Percentiles rank a stretch among this genome's conserved stretches.
phyloP scores from a whole-genome alignment of 2,113 vertebrate genomes.

The Oophaga pumilio region DNA sequence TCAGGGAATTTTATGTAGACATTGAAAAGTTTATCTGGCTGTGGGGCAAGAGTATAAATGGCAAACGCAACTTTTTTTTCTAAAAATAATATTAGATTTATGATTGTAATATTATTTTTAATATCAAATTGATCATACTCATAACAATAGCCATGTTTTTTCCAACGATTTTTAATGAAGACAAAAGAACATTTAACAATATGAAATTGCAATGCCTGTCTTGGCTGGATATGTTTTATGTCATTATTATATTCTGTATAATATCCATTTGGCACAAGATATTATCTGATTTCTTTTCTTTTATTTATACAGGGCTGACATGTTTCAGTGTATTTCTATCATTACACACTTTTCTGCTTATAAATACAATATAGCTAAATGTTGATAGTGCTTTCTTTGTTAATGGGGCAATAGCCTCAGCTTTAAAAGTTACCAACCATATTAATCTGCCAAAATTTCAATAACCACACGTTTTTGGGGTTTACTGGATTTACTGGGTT shows the following conservation, averaged over 20 bases:
- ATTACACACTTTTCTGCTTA: not conserved
- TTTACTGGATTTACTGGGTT: no score
- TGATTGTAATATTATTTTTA: slow-evolving; percentile 52
- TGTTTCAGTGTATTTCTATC: not conserved
- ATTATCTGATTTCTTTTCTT: not conserved
- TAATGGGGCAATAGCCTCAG: not conserved
- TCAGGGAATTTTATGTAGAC: slow-evolving; percentile 47
- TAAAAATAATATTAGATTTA: slow-evolving; percentile 68
- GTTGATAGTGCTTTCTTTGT: not conserved
- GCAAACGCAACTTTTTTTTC: slow-evolving; percentile 62
- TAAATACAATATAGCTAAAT: not conserved
- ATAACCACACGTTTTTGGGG: not conserved
- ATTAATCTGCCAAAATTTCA: no score
- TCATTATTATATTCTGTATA: slow-evolving; percentile 42
- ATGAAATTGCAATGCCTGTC: slow-evolving; percentile 57
- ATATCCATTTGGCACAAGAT: slow-evolving; percentile 8
- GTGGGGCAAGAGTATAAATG: slow-evolving; percentile 18
- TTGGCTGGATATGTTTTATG: slow-evolving; percentile 56
- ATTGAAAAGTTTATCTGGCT: slow-evolving; percentile 22
- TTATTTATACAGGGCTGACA: not conserved
- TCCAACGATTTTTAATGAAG: slow-evolving; percentile 26
- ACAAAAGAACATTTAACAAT: slow-evolving; percentile 61
- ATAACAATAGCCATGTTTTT: slow-evolving; percentile 52
- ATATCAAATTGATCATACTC: slow-evolving; percentile 20
- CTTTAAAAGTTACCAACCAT: no score